Conservation (phyloP, 2,888 invertebrate genomes). For the Lycophotia porphyrea region DNA sequence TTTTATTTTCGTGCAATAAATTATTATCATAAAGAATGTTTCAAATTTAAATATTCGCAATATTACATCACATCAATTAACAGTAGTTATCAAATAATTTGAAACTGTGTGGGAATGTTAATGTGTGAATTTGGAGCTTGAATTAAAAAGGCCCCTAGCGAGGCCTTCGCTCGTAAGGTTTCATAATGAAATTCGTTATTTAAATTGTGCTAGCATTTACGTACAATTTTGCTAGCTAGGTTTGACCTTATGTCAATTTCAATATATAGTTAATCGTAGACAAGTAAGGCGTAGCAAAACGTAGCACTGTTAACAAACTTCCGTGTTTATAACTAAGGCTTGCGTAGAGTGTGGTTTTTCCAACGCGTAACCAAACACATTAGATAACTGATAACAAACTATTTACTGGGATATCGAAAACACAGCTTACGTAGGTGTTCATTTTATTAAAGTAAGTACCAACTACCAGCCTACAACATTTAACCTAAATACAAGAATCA, state of each 20-base stretch:
- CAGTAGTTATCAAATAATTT: constrained; percentile 30
- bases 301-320: constrained; percentile 5
- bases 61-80: constrained; percentile 41
- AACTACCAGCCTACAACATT: constrained; percentile 3
- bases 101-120: constrained; percentile 4
- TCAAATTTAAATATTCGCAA: constrained; percentile 19
- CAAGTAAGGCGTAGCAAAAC: background rate
- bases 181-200: constrained; percentile 45
- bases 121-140: constrained; percentile 4
- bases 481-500: constrained; percentile 30
- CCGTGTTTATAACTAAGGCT: constrained; percentile 9
- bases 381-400: constrained; percentile 7
- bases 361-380: constrained; percentile 12
- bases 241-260: constrained; percentile 17
- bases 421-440: background rate
- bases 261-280: background rate
- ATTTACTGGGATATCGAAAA: constrained; percentile 6
- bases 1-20: constrained; percentile 11
- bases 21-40: constrained; percentile 15
- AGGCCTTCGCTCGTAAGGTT: constrained; percentile 33
- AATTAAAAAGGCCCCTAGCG: constrained; percentile 45
- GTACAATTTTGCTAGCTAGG: constrained; percentile 18
- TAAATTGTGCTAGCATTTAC: constrained; percentile 21
- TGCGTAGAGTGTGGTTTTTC: constrained; percentile 17
- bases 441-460: constrained; percentile 5